phyloP scores from a whole-genome alignment of 2,113 vertebrate species.

The Myrmecophaga tridactyla region DNA sequence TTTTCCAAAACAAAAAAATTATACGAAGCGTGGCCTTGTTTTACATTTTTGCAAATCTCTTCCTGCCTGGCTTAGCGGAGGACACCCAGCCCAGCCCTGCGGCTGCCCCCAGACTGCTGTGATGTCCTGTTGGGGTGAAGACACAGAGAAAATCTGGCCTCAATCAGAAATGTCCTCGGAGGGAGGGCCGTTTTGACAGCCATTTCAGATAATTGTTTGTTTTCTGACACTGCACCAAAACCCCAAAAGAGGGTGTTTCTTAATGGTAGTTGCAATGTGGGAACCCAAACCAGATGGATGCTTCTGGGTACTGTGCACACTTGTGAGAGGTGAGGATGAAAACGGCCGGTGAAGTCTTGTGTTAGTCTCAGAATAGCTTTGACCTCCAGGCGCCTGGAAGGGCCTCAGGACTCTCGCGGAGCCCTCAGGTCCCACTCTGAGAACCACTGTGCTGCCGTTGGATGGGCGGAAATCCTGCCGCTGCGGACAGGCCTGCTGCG shows the following conservation, averaged over 20 bases:
- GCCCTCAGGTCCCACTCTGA: background rate
- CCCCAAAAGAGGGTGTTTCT: too few species aligned
- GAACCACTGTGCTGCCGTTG: background rate
- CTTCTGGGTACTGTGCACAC: background rate
- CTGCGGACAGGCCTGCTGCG: background rate
- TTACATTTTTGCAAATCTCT: background rate
- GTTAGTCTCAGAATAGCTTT: background rate
- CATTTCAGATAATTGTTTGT: background rate
- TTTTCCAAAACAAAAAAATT: background rate
- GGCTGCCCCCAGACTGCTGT: rapidly evolving
- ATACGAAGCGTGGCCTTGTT: too few species aligned
- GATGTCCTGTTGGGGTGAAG: background rate
- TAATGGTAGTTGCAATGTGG: background rate
- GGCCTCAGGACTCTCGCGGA: background rate
- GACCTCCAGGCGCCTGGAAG: background rate
- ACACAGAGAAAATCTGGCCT: background rate
- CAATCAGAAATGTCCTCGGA: background rate
- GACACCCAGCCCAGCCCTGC: background rate
- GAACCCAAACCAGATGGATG: background rate
- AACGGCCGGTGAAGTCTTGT: too few species aligned
- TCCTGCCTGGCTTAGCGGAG: background rate
- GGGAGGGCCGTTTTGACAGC: background rate
- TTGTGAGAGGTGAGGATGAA: background rate
- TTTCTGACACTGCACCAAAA: background rate
- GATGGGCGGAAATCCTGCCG: background rate